Evolutionary conservation across 2,888 invertebrate species (phyloP).

Genomic region (Andrena bucephala): DNA sequence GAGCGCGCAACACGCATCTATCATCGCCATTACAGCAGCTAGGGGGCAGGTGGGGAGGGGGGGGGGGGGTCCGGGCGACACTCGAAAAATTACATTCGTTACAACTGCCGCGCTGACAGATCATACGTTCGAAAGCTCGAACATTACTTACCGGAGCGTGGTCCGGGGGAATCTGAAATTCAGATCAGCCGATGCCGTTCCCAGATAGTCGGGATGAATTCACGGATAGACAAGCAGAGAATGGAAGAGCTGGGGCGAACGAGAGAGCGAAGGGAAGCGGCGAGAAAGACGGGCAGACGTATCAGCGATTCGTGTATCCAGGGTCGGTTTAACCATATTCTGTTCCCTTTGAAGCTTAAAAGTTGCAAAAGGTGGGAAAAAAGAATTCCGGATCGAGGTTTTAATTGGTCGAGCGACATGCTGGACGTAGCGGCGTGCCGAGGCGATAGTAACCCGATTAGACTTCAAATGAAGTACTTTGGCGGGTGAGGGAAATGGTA

Average conservation of each 20-base stretch:
- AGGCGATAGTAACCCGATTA: neutral
- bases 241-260: constrained; percentile 30
- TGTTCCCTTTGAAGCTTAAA: constrained; percentile 23
- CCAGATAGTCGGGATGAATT: constrained; percentile 62
- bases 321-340: constrained; percentile 44
- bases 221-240: constrained; percentile 64
- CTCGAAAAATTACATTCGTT: constrained; percentile 55
- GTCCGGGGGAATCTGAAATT: constrained; percentile 62
- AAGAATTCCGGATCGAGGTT: neutral
- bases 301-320: constrained; percentile 41
- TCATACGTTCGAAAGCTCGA: constrained; percentile 48
- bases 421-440: too few species aligned
- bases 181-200: constrained; percentile 63
- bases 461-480: neutral
- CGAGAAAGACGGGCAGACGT: constrained; percentile 21
- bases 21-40: constrained; percentile 40
- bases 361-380: neutral
- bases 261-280: neutral
- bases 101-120: constrained; percentile 43
- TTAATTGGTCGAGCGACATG: too few species aligned
- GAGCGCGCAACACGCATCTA: constrained; percentile 20
- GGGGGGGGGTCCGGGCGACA: neutral
- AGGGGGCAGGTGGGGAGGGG: too few species aligned
- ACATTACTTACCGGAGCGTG: constrained; percentile 50
- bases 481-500: too few species aligned